Evolutionary conservation across 2,888 invertebrate genomes (phyloP).

Genomic region (Zhuqinia jingwanae): DNA sequence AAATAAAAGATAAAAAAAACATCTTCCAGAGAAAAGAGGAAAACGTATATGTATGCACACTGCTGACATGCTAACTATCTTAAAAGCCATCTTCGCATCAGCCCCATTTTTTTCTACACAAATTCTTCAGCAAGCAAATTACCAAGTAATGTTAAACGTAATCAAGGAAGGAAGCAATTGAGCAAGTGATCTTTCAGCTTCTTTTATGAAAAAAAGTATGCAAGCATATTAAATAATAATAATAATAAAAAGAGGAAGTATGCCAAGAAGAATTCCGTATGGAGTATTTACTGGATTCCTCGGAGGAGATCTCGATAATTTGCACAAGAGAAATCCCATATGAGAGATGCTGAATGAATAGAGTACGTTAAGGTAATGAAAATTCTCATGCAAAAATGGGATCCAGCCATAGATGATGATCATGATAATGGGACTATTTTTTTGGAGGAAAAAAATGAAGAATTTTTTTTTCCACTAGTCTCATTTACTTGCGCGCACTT

Average conservation of each 20-base stretch:
- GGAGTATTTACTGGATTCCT: constrained; percentile 55
- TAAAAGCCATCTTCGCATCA: no score
- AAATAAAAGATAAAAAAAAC: neutral
- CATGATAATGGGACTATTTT: constrained; percentile 10
- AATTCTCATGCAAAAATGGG: constrained; percentile 63
- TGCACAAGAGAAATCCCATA: constrained; percentile 38
- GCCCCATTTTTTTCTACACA: neutral
- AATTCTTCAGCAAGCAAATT: neutral
- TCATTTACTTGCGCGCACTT: neutral
- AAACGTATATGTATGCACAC: no score
- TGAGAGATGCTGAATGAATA: neutral
- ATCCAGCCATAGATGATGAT: constrained; percentile 69
- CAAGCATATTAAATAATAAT: constrained; percentile 24
- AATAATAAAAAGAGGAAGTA: constrained; percentile 17
- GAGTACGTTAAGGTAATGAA: constrained; percentile 15
- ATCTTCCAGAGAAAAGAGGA: no score
- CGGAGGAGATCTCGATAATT: constrained; percentile 60
- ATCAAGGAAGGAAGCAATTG: constrained; percentile 53
- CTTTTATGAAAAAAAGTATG: neutral
- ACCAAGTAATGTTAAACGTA: neutral
- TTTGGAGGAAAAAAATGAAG: constrained; percentile 26
- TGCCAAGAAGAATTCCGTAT: constrained; percentile 37
- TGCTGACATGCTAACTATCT: no score
- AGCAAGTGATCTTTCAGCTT: neutral
- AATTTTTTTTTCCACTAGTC: neutral